Base-by-base conservation (phyloP, 2,113 vertebrate genomes). In the Corvus hawaiiensis region DNA sequence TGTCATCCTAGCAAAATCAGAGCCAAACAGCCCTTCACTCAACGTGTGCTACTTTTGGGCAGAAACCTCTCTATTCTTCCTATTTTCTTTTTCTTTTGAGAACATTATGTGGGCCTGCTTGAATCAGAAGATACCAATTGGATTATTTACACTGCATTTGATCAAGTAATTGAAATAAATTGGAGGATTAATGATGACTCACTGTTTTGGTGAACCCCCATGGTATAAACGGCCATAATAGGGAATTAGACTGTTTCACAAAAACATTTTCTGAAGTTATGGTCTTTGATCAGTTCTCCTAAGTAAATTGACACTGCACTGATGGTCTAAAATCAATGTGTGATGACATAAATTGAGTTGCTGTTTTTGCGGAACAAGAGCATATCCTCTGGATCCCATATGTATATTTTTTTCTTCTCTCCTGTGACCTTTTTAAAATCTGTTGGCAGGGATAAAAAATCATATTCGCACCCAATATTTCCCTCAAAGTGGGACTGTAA, bases 91-190 rank as follows among this genome's bases (percentile, higher is more conserved):
- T 3, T 26, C 13, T 13, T 79, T 51, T 7, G 27, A 85, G 16
- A 69, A 13, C 9, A 23, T 92, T 89, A 55, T 44, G 18, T 1
- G 0, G 32, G 16, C 15, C 46, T 76, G 16, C 35, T 87, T 94
- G 74, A 85, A 79, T 88, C 28, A 66, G 67, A 93, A 78, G 76
- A 35, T 82, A 71, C 62, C 84, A 91, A 96, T 68, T 87, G 69
- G 75, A 94, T 97, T 96, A 94, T 97, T 96, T 93, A 93, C 91
- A 62, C 87, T 87, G 43, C 58, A 26, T 73, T 97, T 89, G 84
- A 84, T 59, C 35, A 66, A 93, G 37, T 88, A 87, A 95, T 78
- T 82, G 64, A 94, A 96, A 90, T 92, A 94, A 93, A 95, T 92
- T 62, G 27, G 52, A 95, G 13, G 28, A 32, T 52, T 95, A 94